These are phyloP conservation scores for Enteromius mattozi DNA, from an alignment of 2,797 vertebrate species.

Conservation along the genomic window DNA sequence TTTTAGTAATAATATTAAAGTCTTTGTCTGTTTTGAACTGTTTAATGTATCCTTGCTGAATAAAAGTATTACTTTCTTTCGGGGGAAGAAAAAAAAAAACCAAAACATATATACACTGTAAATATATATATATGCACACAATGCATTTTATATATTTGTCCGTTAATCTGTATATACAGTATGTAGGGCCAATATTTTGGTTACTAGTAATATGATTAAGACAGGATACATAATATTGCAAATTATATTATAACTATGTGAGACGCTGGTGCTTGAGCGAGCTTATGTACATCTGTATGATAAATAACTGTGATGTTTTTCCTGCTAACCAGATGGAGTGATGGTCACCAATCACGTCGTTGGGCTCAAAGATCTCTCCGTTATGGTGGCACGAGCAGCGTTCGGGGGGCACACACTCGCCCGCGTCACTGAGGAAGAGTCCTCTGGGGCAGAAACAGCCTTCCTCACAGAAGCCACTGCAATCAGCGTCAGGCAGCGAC, in stretches of 20 bases:
- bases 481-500: slow-evolving; percentile 82
- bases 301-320: not conserved
- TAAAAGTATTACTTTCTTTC: too few relatives aligned
- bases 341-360: slow-evolving; percentile 90
- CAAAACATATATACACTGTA: too few relatives aligned
- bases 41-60: not conserved
- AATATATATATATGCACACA: too few relatives aligned
- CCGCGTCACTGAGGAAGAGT: slow-evolving; percentile 82
- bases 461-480: slow-evolving; percentile 82
- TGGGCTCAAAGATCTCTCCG: slow-evolving; percentile 92
- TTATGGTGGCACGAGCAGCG: slow-evolving; percentile 91
- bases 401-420: slow-evolving; percentile 85
- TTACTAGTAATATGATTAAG: not conserved
- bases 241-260: too few relatives aligned
- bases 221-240: not conserved
- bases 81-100: too few relatives aligned
- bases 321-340: slow-evolving; percentile 87
- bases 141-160: not conserved
- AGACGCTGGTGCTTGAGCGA: not conserved
- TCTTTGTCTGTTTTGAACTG: not conserved
- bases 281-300: not conserved
- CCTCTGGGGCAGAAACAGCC: slow-evolving; percentile 91
- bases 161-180: not conserved
- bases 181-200: not conserved
- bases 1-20: not conserved